Conservation (phyloP, 2,888 invertebrate genomes). For the Microdon myrmicae region DNA sequence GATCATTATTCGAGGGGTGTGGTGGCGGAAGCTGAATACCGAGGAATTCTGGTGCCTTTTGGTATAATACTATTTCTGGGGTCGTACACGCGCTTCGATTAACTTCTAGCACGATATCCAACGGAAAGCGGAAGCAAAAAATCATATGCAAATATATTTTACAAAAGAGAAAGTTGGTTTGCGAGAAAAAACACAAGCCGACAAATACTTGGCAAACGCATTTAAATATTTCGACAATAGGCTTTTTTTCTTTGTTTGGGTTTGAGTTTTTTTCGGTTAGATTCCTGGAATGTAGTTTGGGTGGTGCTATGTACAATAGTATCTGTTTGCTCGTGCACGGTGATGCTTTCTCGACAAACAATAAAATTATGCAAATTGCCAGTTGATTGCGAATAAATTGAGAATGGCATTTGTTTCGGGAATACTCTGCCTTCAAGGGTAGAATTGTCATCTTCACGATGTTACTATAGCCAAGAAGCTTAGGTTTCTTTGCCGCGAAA, state of each 20-base stretch:
- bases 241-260: conserved; percentile 20
- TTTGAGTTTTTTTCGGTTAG: too few species aligned
- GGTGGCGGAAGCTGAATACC: conserved; percentile 3
- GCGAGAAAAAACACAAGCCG: neutral
- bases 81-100: conserved; percentile 16
- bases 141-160: conserved; percentile 35
- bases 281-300: too few species aligned
- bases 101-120: too few species aligned
- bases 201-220: conserved; percentile 22
- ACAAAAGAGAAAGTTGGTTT: conserved; percentile 32
- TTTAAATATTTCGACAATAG: conserved; percentile 24
- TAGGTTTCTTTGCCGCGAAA: too few species aligned
- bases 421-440: conserved; percentile 5
- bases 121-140: conserved; percentile 1
- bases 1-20: conserved; percentile 17
- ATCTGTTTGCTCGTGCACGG: conserved; percentile 7
- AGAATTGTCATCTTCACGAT: too few species aligned
- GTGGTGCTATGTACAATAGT: conserved; percentile 1
- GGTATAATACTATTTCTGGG: conserved; percentile 2
- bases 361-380: conserved; percentile 38
- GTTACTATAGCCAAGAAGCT: too few species aligned
- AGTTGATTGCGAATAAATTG: conserved; percentile 41
- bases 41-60: neutral
- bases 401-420: conserved; percentile 16
- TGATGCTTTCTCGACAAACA: conserved; percentile 20